A percentile compares a stretch with the other conserved stretches of the same genome.
phyloP scores from a whole-genome alignment of 2,888 invertebrate species.

The Pandemis cinnamomeana region DNA sequence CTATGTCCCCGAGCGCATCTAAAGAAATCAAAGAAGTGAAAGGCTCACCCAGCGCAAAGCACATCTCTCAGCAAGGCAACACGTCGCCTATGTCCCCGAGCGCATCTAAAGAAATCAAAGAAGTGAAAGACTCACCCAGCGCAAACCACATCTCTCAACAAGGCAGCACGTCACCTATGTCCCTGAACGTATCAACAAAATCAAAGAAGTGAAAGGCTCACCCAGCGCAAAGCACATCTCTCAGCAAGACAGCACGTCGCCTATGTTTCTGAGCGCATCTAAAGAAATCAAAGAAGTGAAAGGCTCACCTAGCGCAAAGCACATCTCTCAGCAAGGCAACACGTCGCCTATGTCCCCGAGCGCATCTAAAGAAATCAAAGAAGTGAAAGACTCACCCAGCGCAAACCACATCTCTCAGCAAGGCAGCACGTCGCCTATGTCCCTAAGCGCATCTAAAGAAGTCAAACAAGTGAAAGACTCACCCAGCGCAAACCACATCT shows the following conservation, averaged over 20 bases:
- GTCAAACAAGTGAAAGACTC: conserved; percentile 19
- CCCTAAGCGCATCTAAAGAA: background rate
- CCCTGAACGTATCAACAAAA: too few species aligned
- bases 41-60: conserved; percentile 91
- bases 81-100: background rate
- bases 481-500: too few species aligned
- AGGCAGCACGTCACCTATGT: too few species aligned
- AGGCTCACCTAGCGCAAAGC: conserved; percentile 91
- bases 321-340: conserved; percentile 96
- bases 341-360: background rate
- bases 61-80: conserved; percentile 96
- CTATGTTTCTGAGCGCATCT: too few species aligned
- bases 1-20: too few species aligned
- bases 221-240: conserved; percentile 97
- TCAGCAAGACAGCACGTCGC: conserved; percentile 88
- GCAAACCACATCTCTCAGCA: conserved; percentile 97
- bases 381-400: conserved; percentile 81
- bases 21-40: too few species aligned
- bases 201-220: conserved; percentile 54
- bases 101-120: conserved; percentile 22
- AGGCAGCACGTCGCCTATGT: conserved; percentile 82
- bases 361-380: too few species aligned
- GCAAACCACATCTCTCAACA: too few species aligned
- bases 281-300: too few species aligned
- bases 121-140: too few species aligned